phyloP scores from a whole-genome alignment of 2,797 vertebrate genomes.

The Discoglossus pictus region DNA sequence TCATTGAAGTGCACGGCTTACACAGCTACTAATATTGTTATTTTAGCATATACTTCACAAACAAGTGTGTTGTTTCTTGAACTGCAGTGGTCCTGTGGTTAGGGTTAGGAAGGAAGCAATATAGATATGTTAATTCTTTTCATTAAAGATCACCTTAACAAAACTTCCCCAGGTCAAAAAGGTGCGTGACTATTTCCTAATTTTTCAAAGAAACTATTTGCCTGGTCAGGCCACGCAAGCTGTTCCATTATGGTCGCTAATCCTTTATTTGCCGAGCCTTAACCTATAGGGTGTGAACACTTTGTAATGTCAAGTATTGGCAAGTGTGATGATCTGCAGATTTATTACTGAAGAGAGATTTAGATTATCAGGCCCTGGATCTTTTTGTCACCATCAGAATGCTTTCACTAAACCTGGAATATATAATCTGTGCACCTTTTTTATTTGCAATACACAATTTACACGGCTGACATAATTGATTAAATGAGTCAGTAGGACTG shows the following conservation, averaged over 20 bases:
- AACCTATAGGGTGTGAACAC: conserved; percentile 7
- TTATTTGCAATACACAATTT: conserved; percentile 38
- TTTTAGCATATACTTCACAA: no score
- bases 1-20: no score
- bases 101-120: no score
- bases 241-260: no score
- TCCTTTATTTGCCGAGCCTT: background rate
- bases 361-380: background rate
- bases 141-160: background rate
- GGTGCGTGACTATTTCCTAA: background rate
- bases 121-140: no score
- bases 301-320: conserved; percentile 14
- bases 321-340: conserved; percentile 6
- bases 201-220: background rate
- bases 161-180: background rate
- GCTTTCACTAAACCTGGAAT: conserved; percentile 50
- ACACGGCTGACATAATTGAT: conserved; percentile 56
- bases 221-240: fast-evolving
- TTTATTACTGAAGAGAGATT: conserved; percentile 34
- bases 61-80: no score
- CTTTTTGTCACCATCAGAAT: conserved; percentile 34
- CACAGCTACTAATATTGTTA: no score
- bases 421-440: conserved; percentile 53
- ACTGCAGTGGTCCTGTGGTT: no score
- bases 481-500: conserved; percentile 57